phyloP scores from a whole-genome alignment of 2,797 vertebrate species.

The Malurus leucopterus region DNA sequence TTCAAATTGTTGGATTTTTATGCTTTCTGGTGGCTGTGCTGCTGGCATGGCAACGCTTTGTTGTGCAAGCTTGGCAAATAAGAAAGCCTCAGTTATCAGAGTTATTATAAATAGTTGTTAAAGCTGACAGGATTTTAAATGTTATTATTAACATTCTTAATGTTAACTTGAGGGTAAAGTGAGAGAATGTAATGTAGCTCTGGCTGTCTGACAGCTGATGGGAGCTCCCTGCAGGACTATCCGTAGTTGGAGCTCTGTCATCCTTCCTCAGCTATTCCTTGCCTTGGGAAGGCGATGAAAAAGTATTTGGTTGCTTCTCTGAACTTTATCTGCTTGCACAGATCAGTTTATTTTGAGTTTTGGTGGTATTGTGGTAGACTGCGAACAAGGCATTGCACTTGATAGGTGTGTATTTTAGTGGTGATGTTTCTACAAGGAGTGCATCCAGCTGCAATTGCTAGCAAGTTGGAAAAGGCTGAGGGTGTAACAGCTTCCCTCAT shows the following conservation, averaged over 20 bases:
- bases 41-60: background rate
- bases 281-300: background rate
- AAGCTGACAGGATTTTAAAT: constrained; percentile 14
- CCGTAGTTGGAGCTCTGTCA: background rate
- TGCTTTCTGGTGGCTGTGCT: background rate
- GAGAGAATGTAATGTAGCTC: background rate
- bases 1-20: background rate
- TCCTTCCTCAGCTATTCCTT: background rate
- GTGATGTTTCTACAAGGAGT: background rate
- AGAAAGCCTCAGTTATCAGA: constrained; percentile 22
- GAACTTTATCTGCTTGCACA: background rate
- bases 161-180: constrained; percentile 2
- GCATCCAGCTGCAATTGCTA: background rate
- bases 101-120: constrained; percentile 49
- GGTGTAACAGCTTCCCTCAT: background rate
- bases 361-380: background rate
- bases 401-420: background rate
- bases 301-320: background rate
- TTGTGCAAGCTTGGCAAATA: constrained; percentile 14
- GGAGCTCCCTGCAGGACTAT: background rate
- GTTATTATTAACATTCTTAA: constrained; percentile 32
- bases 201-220: constrained; percentile 5
- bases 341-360: background rate
- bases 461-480: background rate
- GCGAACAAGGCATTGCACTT: background rate